Evolutionary conservation across 2,113 vertebrate genomes (phyloP).

Genomic region (Alethe castanea): DNA sequence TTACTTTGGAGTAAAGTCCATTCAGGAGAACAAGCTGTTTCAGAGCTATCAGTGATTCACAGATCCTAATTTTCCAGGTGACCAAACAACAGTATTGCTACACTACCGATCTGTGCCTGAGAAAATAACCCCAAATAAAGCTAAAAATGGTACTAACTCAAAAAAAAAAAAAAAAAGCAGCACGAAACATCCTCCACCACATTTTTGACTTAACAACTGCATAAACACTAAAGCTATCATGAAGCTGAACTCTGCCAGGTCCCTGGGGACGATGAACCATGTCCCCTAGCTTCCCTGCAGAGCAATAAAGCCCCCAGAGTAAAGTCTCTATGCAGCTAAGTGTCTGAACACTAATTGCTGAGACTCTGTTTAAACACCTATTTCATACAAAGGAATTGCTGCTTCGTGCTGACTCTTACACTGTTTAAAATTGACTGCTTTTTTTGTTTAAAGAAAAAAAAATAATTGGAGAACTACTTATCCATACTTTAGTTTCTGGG

Average conservation of each 20-base stretch:
- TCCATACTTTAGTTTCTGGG: not conserved
- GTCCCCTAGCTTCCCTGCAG: not conserved
- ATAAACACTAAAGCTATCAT: not conserved
- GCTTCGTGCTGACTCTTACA: not conserved
- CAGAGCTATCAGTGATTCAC: not conserved
- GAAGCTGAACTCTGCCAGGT: not conserved
- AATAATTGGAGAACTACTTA: not conserved
- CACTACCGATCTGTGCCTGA: not conserved
- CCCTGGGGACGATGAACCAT: not conserved
- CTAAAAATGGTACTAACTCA: not conserved
- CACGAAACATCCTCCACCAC: not conserved
- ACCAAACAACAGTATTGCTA: not conserved
- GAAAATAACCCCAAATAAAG: not conserved
- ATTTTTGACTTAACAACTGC: not conserved
- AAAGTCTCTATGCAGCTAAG: not conserved
- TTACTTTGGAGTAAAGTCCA: not conserved
- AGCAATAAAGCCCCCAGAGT: not conserved
- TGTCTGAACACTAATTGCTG: not conserved
- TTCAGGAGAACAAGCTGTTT: not conserved
- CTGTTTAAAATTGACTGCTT: not conserved
- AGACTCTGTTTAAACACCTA: not conserved
- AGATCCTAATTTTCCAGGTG: not conserved
- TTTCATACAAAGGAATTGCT: not conserved
- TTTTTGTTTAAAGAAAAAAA: not conserved
- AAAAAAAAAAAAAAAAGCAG: not conserved